These are phyloP conservation scores for Bujurquina vittata DNA, from an alignment of 2,113 vertebrate genomes.

Conservation along the genomic window DNA sequence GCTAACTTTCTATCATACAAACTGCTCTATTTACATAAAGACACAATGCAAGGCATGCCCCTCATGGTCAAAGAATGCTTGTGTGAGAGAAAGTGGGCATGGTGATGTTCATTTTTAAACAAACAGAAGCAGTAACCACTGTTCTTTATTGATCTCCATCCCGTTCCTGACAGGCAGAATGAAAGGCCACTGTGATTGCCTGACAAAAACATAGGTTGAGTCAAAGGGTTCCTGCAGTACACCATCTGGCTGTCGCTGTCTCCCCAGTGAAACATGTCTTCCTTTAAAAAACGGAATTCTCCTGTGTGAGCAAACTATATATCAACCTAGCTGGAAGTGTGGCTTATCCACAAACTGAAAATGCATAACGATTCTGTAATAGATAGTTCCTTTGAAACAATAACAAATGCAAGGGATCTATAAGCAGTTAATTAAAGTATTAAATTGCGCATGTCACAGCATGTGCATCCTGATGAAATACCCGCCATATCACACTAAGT, in stretches of 20 bases:
- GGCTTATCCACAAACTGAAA: not conserved
- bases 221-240: conserved; percentile 65
- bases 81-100: not conserved
- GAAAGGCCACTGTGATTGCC: conserved; percentile 59
- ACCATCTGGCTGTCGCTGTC: conserved; percentile 49
- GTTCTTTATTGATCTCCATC: conserved; percentile 51
- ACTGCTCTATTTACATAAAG: not conserved
- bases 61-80: not conserved
- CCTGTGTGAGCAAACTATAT: not conserved
- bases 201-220: conserved; percentile 68
- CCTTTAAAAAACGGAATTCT: not conserved
- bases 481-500: conserved; percentile 15
- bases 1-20: not conserved
- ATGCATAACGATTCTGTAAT: not conserved
- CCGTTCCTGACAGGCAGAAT: conserved; percentile 49
- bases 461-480: conserved; percentile 23
- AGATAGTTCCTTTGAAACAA: not conserved
- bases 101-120: conserved; percentile 37
- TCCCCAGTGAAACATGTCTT: conserved; percentile 40
- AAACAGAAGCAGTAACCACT: conserved; percentile 20
- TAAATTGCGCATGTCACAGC: not conserved
- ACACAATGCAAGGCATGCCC: not conserved
- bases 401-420: conserved; percentile 18
- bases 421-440: conserved; percentile 41
- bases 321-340: not conserved